Evolutionary conservation across 2,888 invertebrate species (phyloP).

Genomic region (Ellobium chinense): DNA sequence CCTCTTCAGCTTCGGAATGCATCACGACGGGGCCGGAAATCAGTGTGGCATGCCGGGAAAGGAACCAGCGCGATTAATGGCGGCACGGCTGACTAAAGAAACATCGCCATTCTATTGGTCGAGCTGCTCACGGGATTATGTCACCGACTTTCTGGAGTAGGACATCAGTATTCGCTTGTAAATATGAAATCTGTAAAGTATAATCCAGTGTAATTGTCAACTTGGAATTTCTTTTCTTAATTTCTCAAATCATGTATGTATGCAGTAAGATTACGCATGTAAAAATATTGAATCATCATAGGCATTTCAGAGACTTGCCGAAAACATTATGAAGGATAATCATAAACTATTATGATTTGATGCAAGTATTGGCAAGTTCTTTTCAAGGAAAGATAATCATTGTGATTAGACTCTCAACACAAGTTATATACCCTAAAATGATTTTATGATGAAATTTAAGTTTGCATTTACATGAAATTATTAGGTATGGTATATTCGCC

Average conservation of each 20-base stretch:
- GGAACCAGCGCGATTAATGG: constrained; percentile 75
- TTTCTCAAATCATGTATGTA: not conserved
- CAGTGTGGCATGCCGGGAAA: constrained; percentile 72
- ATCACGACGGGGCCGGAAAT: constrained; percentile 76
- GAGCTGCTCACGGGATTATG: constrained; percentile 73
- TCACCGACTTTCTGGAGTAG: constrained; percentile 77
- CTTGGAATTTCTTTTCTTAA: not conserved
- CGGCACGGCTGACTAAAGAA: constrained; percentile 73
- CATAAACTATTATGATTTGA: too few relatives aligned
- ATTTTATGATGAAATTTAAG: too few relatives aligned
- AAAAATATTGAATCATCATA: not conserved
- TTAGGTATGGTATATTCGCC: too few relatives aligned
- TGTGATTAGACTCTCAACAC: too few relatives aligned
- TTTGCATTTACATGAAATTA: too few relatives aligned
- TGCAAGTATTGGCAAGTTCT: too few relatives aligned
- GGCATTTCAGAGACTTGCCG: too few relatives aligned
- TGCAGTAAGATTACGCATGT: not conserved
- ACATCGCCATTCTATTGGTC: constrained; percentile 77
- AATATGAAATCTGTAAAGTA: constrained; percentile 48
- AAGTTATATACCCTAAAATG: too few relatives aligned
- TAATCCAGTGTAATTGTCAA: constrained; percentile 14
- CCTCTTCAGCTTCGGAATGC: constrained; percentile 67
- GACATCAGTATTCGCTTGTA: constrained; percentile 57
- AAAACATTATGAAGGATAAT: too few relatives aligned
- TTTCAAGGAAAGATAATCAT: too few relatives aligned